Conservation (phyloP, 1,140 invertebrate species). For the Aphis craccivora region DNA sequence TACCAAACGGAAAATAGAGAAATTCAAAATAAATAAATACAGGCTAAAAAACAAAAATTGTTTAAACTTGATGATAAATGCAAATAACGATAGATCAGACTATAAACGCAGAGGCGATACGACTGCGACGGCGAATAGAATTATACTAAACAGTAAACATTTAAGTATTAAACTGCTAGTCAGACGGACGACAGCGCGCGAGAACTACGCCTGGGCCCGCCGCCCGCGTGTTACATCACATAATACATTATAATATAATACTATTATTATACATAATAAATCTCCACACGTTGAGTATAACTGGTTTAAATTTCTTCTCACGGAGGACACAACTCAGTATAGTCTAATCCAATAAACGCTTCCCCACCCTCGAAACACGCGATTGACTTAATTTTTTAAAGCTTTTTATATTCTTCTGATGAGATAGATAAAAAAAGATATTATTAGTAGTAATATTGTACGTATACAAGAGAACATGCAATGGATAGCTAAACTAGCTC, state of each 20-base stretch:
- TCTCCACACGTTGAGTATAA: not conserved
- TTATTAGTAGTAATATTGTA: not conserved
- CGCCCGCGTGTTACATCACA: not conserved
- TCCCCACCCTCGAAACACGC: not conserved
- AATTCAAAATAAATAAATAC: not conserved
- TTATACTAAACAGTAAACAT: not conserved
- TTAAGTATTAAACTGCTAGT: not conserved
- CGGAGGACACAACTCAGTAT: not conserved
- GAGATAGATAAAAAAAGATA: not conserved
- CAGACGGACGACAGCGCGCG: not conserved
- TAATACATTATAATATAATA: not conserved
- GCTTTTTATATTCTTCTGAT: not conserved
- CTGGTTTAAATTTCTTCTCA: conserved; percentile 19
- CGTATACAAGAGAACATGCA: not conserved
- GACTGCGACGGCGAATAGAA: not conserved
- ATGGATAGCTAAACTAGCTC: not conserved
- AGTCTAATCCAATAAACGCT: not conserved
- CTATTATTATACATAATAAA: not conserved
- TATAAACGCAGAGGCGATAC: not conserved
- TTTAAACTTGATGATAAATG: not conserved
- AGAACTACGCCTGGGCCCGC: not conserved
- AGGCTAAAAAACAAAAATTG: not conserved
- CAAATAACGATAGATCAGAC: not conserved
- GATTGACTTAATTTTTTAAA: not conserved
- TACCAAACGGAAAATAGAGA: not conserved